phyloP scores from a whole-genome alignment of 2,797 vertebrate species.

The Todus mexicanus region DNA sequence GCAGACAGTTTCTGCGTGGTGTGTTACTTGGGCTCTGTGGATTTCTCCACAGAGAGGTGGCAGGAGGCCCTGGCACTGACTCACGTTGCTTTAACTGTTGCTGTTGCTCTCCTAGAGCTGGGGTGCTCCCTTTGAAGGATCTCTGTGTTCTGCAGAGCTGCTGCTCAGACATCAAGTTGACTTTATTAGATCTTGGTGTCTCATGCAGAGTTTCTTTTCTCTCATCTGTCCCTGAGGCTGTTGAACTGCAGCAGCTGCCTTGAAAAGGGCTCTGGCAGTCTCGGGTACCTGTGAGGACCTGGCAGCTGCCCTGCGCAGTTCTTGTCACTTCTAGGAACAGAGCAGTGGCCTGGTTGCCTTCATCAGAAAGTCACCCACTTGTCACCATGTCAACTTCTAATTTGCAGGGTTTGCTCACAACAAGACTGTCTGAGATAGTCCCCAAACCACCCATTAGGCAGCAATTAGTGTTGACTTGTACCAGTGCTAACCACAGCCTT shows the following conservation, averaged over 20 bases:
- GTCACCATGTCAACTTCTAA: background rate
- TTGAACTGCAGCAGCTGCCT: background rate
- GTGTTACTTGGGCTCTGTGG: background rate
- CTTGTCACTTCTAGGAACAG: background rate
- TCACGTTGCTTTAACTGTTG: background rate
- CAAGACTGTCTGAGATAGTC: background rate
- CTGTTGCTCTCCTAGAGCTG: background rate
- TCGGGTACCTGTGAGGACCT: background rate
- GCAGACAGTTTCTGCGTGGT: constrained; percentile 7
- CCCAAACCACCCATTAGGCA: background rate
- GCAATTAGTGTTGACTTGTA: background rate
- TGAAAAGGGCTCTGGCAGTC: background rate
- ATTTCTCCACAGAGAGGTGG: background rate
- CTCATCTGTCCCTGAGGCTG: background rate
- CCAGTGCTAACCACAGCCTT: background rate
- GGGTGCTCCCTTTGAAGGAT: background rate
- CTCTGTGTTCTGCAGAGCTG: background rate
- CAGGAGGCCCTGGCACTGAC: background rate
- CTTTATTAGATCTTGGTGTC: background rate
- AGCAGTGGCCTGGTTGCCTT: background rate
- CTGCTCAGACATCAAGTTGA: background rate
- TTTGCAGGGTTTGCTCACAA: background rate
- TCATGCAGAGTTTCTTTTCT: background rate
- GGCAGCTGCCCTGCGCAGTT: background rate
- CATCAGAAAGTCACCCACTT: background rate